These are phyloP conservation scores for Trochalopteron elliotii DNA, from an alignment of 2,113 vertebrate species.

Conservation along the genomic window DNA sequence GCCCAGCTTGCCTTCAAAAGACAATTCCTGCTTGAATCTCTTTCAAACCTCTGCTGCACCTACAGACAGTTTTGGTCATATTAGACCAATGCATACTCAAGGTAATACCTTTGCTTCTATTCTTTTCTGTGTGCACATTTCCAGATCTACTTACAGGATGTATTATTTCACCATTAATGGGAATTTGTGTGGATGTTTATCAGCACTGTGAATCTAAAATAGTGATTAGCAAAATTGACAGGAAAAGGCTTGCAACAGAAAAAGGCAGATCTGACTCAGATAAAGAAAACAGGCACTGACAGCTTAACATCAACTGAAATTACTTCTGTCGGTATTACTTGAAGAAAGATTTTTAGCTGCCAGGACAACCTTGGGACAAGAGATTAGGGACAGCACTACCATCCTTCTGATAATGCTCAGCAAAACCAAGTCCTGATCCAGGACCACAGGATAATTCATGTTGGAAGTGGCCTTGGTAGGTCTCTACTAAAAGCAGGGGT, in stretches of 20 bases:
- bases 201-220: neutral
- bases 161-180: neutral
- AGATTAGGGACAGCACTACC: neutral
- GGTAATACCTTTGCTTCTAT: neutral
- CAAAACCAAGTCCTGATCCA: neutral
- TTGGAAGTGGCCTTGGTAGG: neutral
- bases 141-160: neutral
- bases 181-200: neutral
- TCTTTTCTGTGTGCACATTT: neutral
- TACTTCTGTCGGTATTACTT: neutral
- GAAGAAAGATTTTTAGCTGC: neutral
- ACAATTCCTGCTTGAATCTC: neutral
- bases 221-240: neutral
- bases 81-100: neutral
- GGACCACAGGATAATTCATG: neutral
- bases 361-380: neutral
- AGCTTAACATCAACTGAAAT: neutral
- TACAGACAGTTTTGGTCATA: neutral
- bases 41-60: neutral
- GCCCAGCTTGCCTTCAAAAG: neutral
- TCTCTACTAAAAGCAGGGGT: neutral
- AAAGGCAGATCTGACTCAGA: neutral
- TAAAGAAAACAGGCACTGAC: neutral
- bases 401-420: neutral
- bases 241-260: constrained; percentile 9